Conservation (phyloP, 2,113 vertebrate species). For the Cranoglanis bouderius region DNA sequence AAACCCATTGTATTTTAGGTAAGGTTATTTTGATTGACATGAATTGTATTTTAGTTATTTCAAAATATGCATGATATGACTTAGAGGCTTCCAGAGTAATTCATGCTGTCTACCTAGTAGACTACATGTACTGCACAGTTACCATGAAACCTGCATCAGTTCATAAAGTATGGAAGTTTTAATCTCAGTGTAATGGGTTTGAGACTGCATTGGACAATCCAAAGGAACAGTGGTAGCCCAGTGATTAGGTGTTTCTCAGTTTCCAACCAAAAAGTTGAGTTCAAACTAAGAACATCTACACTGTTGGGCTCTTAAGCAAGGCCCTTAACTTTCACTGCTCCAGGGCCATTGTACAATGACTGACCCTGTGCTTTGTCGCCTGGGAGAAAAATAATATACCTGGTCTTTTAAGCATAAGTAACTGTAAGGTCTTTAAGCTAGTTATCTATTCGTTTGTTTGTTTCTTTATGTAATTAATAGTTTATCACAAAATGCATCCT, state of each 20-base stretch:
- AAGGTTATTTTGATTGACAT: background rate
- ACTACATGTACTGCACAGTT: background rate
- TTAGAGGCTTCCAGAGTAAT: background rate
- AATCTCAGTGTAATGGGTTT: background rate
- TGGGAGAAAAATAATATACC: background rate
- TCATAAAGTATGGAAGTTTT: background rate
- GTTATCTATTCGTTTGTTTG: background rate
- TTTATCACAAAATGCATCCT: background rate
- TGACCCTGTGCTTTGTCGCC: background rate
- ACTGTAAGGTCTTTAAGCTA: background rate
- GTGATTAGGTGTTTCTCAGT: background rate
- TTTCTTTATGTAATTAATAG: background rate
- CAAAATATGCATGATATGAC: background rate
- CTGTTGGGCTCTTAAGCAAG: background rate
- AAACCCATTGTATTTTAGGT: background rate
- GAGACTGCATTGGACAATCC: background rate
- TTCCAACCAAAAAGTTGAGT: background rate
- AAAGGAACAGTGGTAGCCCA: background rate
- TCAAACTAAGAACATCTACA: background rate
- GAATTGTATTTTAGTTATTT: background rate
- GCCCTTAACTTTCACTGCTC: background rate
- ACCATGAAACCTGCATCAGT: background rate
- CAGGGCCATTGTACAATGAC: background rate
- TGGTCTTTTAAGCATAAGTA: background rate
- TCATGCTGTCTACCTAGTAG: background rate